Evolutionary conservation across 2,888 invertebrate genomes (phyloP), one percentile per base, ranked within the genome.

Genomic region (Dexiosoma caninum): DNA sequence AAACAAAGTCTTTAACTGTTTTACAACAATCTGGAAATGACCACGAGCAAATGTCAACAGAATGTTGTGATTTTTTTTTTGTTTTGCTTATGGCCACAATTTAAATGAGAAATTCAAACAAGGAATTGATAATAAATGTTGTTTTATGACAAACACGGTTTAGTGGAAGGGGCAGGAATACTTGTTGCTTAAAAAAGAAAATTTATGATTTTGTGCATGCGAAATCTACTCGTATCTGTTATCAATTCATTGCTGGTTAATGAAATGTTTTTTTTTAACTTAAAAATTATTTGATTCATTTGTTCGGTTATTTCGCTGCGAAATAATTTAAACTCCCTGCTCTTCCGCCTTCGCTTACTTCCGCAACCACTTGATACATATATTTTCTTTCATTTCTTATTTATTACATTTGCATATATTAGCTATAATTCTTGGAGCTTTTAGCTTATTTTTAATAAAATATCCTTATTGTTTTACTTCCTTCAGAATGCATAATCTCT

Each of bases 351-450:
- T n/a, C n/a, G n/a, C n/a, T n/a, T n/a, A n/a, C n/a, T n/a, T n/a
- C n/a, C n/a, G n/a, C n/a, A n/a, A n/a, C n/a, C n/a, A n/a, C n/a
- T n/a, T n/a, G n/a, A n/a, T n/a, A n/a, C 44, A 42, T 46, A 16
- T n/a, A 51, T 55, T 16, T n/a, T 16, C 30, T 16, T 75, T 62
- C 42, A 64, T 80, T 71, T 55, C 37, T 44, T 67, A 59, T 51
- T 83, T 85, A 86, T 86, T 87, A 86, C 85, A 89, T 89, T 89
- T 89, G 87, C 89, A 89, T 89, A 85, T 81, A 85, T 85, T 85
- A 83, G 87, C 87, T 85, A 89, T 89, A 86, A 89, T 88, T 89
- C 81, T 72, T 55, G 16, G 14, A 72, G 72, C 62, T 67, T 77
- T 78, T 71, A 77, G 77, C 77, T 27, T 27, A n/a, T 77, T 40